Evolutionary conservation across 2,888 invertebrate species (phyloP).

Genomic region (Chloroclysta siterata): DNA sequence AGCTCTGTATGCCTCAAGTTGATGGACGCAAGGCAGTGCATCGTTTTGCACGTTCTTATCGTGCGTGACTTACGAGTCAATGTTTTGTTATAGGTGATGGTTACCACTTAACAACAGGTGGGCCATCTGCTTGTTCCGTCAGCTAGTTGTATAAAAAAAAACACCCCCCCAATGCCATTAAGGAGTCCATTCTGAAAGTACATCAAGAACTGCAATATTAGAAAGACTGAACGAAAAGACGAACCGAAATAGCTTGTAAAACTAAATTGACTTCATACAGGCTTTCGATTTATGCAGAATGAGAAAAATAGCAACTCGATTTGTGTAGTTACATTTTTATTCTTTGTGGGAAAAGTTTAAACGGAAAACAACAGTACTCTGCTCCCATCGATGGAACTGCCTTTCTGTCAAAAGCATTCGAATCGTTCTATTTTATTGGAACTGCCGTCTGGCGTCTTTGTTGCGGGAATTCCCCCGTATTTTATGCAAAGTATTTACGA

Average conservation of each 20-base stretch:
- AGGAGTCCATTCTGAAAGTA: constrained; percentile 17
- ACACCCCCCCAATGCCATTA: too few relatives aligned
- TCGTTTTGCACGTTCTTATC: constrained; percentile 3
- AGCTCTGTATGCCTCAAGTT: too few relatives aligned
- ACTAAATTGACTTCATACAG: constrained; percentile 48
- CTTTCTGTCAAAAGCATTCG: constrained; percentile 75
- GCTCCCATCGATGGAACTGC: constrained; percentile 55
- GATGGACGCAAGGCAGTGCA: too few relatives aligned
- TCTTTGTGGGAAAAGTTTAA: constrained; percentile 51
- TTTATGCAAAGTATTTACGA: constrained; percentile 82
- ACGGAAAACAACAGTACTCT: constrained; percentile 52
- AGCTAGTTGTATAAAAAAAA: too few relatives aligned
- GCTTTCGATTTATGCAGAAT: constrained; percentile 58
- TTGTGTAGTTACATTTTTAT: constrained; percentile 52
- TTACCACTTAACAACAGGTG: too few relatives aligned
- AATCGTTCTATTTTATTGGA: constrained; percentile 77
- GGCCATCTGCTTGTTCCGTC: too few relatives aligned
- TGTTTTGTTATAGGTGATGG: too few relatives aligned
- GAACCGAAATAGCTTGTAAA: constrained; percentile 45
- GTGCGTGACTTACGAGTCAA: too few relatives aligned
- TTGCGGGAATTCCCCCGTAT: constrained; percentile 73
- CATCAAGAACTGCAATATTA: constrained; percentile 33
- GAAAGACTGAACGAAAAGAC: constrained; percentile 40
- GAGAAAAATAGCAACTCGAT: constrained; percentile 57
- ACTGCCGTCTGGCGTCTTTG: constrained; percentile 74